phyloP scores from a whole-genome alignment of 37 sponge, comb jelly and placozoan species.

The Dysidea cf. avara region DNA sequence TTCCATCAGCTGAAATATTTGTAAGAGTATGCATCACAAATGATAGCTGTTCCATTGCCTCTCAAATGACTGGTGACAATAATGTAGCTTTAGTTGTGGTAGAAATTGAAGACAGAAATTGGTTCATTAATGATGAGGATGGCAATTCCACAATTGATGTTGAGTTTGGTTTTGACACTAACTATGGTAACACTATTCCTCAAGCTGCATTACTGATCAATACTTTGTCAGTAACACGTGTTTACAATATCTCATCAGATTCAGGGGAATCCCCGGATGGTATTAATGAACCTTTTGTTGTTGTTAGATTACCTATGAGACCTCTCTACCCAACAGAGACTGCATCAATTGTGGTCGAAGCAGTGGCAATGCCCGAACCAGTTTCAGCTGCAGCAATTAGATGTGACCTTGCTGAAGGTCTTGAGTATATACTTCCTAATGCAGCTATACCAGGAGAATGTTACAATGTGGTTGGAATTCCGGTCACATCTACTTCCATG shows the following conservation, averaged over 20 bases:
- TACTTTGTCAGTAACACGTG: no score
- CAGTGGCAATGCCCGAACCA: background rate
- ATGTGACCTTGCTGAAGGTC: conserved; percentile 23
- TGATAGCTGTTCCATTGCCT: background rate
- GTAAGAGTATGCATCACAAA: conserved; percentile 8
- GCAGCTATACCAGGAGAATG: no score
- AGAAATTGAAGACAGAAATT: no score
- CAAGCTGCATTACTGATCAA: no score
- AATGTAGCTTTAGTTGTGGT: conserved; percentile 2
- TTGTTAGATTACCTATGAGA: conserved; percentile 24
- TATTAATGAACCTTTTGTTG: background rate
- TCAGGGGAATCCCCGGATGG: no score
- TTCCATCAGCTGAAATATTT: conserved; percentile 15
- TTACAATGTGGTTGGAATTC: no score
- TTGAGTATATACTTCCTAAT: no score
- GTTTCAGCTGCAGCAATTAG: conserved; percentile 12
- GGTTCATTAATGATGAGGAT: no score
- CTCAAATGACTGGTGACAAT: background rate
- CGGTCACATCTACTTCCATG: no score
- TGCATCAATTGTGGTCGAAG: conserved; percentile 7
- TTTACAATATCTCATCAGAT: no score
- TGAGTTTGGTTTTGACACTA: background rate
- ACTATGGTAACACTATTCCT: no score
- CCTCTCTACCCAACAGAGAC: conserved; percentile 26
- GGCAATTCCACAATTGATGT: background rate